phyloP scores from a whole-genome alignment of 2,888 invertebrate genomes.

The Entomobrya proxima region DNA sequence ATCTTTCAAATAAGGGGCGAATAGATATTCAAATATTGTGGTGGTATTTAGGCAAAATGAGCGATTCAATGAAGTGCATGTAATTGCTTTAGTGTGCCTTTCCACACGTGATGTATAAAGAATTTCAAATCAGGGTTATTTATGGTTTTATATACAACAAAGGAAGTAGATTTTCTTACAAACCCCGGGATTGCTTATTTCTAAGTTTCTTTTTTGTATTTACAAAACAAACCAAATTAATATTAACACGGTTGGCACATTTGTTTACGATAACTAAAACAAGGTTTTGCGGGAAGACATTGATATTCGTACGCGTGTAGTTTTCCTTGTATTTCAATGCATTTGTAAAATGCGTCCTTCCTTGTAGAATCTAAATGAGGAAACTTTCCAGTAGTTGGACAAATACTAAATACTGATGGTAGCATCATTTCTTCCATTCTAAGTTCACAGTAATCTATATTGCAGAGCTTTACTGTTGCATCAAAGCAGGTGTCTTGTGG shows the following conservation, averaged over 20 bases:
- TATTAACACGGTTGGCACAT: not conserved
- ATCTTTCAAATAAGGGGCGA: too few species aligned
- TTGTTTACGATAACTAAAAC: slow-evolving; percentile 4
- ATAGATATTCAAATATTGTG: too few species aligned
- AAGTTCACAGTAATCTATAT: not conserved
- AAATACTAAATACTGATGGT: not conserved
- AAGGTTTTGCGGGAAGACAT: slow-evolving; percentile 47
- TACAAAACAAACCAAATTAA: too few species aligned
- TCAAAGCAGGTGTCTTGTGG: slow-evolving; percentile 42
- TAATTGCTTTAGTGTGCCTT: too few species aligned
- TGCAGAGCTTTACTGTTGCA: not conserved
- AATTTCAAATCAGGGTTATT: too few species aligned
- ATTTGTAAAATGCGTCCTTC: slow-evolving; percentile 41
- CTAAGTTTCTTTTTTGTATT: too few species aligned
- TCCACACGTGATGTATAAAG: too few species aligned
- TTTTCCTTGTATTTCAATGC: slow-evolving; percentile 18
- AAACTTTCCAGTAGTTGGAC: slow-evolving; percentile 44
- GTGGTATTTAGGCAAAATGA: too few species aligned
- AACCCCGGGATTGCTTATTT: too few species aligned
- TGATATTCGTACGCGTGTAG: slow-evolving; percentile 42
- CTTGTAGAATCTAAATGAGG: slow-evolving; percentile 30
- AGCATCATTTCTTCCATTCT: not conserved
- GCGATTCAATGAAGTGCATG: too few species aligned
- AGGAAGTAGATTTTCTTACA: too few species aligned
- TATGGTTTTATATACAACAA: too few species aligned